Base-by-base conservation (phyloP, 1,140 invertebrate genomes). In the Steinernema khuongi region DNA sequence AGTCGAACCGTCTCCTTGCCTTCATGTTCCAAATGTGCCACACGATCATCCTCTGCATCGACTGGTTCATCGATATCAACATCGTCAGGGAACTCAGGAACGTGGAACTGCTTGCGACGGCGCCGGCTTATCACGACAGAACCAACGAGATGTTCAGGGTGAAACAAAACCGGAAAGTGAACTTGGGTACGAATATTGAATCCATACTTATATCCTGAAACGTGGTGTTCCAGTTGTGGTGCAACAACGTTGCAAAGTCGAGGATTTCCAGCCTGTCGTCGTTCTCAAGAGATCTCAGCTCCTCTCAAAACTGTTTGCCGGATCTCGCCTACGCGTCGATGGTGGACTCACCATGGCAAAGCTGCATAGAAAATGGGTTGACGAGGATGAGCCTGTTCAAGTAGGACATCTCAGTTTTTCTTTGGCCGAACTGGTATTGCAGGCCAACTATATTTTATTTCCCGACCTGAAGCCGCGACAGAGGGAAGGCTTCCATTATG, bases 31-130 rank as follows among this genome's bases (percentile, higher is more conserved):
- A 81, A 67, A 30, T 85, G 22, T 85, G 83, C 60, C 77, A 85
- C 44, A 81, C 81, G n/a, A 18, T 83, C 19, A 30, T 83, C 17
- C 60, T 83, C 31, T 75, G 77, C 32, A 67, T 81, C 60, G 81
- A 83, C 50, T 81, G 77, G 79, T 85, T 84, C 29, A 76, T 83
- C 28, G 83, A 83, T 60, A 50, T 85, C 28, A 71, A 72, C 32
- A 29, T 78, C 14, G 50, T 83, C 19, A 70, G 77, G 0, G 72
- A 74, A 44, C 18, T 81, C 1, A 26, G 81, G 19, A 50, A 72
- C 14, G 73, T 68, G 0, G 75, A 82, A 33, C 31, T 85, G 14
- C 79, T 80, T 29, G 1, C 36, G 4, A 19, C 70, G 26, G 7
- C 70, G 26, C 32, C 50, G 14, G 29, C 31, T 30, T 29, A 72